Conservation (phyloP, 2,888 invertebrate genomes). For the Sceliomorpha sp. region DNA sequence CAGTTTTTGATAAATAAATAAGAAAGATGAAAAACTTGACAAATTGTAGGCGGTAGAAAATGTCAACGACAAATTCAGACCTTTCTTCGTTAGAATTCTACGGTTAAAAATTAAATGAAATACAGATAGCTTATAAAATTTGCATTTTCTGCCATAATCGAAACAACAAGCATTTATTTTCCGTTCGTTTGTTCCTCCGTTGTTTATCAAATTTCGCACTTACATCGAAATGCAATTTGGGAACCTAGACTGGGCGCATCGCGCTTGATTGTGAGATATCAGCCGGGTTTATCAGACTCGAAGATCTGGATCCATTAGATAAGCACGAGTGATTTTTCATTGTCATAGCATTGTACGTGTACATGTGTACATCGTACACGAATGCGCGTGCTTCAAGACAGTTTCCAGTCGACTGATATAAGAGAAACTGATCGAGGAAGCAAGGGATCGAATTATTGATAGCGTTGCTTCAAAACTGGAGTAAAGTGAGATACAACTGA, state of each 20-base stretch:
- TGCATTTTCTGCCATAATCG: not conserved
- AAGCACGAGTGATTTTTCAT: slow-evolving; percentile 37
- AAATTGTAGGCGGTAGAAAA: too few species aligned
- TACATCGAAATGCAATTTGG: slow-evolving; percentile 12
- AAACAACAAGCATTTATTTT: slow-evolving; percentile 3
- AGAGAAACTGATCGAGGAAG: slow-evolving; percentile 19
- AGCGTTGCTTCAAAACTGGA: slow-evolving; percentile 42
- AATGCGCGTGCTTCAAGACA: slow-evolving; percentile 35
- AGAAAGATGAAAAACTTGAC: too few species aligned
- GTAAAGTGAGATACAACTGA: not conserved
- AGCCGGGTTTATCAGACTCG: slow-evolving; percentile 20
- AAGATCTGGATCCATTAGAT: slow-evolving; percentile 32
- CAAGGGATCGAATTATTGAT: slow-evolving; percentile 47
- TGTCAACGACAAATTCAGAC: too few species aligned
- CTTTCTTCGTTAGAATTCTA: too few species aligned
- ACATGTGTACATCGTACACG: slow-evolving; percentile 18
- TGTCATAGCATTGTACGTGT: slow-evolving; percentile 12
- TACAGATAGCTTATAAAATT: too few species aligned
- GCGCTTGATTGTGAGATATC: slow-evolving; percentile 22
- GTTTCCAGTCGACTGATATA: slow-evolving; percentile 29
- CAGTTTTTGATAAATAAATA: too few species aligned
- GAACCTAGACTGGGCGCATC: slow-evolving; percentile 14
- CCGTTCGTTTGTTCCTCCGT: not conserved
- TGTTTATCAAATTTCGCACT: slow-evolving; percentile 6
- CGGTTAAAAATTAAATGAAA: too few species aligned